Percentiles rank a stretch among this genome's conserved stretches.
phyloP scores from a whole-genome alignment of 2,888 invertebrate genomes.

The Frankliniella fusca region DNA sequence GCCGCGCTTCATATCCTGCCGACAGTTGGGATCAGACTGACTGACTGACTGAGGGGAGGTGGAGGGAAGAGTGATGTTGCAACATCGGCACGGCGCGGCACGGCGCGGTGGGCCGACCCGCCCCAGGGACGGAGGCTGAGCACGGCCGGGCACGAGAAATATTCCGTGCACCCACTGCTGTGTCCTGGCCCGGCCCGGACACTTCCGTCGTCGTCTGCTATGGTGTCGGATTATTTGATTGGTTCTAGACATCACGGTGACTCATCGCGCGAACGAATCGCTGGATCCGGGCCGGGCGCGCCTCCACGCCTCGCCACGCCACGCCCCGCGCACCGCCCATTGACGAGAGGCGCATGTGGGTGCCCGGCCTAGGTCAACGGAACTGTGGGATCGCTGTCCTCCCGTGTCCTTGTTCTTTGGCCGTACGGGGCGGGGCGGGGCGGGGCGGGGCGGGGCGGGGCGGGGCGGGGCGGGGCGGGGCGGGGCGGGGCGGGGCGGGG shows the following conservation, averaged over 20 bases:
- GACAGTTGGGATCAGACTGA: not conserved
- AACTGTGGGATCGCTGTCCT: not conserved
- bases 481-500: not conserved
- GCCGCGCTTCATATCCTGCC: too few relatives aligned
- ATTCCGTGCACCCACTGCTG: too few relatives aligned
- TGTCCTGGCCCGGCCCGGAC: too few relatives aligned
- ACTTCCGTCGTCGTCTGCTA: too few relatives aligned
- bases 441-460: too few relatives aligned
- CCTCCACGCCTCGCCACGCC: not conserved
- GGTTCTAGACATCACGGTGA: not conserved
- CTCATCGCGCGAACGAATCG: not conserved
- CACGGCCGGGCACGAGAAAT: too few relatives aligned
- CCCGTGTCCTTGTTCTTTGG: too few relatives aligned
- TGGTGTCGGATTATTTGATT: not conserved
- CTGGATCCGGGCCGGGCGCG: too few relatives aligned
- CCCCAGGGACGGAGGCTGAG: not conserved
- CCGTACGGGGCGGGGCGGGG: too few relatives aligned
- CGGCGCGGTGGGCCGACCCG: not conserved
- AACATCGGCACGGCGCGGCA: not conserved
- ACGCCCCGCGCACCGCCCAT: not conserved
- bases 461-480: not conserved
- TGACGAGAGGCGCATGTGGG: not conserved
- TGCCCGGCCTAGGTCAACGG: slow-evolving; percentile 5
- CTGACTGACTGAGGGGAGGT: not conserved
- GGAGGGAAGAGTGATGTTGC: not conserved